Percentiles rank a stretch among this genome's conserved stretches.
phyloP scores from a whole-genome alignment of 2,113 vertebrate species.

The Petaurus breviceps region DNA sequence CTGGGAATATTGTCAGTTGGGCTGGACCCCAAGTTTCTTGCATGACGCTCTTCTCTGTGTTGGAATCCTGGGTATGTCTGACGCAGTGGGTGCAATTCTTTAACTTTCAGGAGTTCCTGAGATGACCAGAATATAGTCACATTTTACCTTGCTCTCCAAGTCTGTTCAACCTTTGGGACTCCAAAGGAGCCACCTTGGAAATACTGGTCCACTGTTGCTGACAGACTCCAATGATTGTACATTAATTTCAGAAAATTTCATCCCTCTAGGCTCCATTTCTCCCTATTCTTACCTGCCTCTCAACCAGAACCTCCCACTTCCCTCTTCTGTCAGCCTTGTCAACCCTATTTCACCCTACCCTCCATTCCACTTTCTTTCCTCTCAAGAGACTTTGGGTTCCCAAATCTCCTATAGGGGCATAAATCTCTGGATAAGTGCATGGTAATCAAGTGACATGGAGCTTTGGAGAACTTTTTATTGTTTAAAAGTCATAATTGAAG shows the following conservation, averaged over 20 bases:
- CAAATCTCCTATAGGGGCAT: not conserved
- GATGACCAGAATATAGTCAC: not conserved
- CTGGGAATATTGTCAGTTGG: not conserved
- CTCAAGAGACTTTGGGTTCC: not conserved
- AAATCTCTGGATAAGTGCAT: not conserved
- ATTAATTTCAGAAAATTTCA: not conserved
- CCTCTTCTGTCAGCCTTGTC: not conserved
- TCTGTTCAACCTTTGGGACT: not conserved
- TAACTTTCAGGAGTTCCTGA: not conserved
- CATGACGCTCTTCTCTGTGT: not conserved
- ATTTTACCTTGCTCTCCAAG: not conserved
- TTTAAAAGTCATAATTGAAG: constrained; percentile 87
- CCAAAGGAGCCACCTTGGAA: not conserved
- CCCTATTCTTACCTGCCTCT: not conserved
- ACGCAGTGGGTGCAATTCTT: not conserved
- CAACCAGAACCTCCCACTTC: not conserved
- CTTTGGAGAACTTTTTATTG: constrained; percentile 78
- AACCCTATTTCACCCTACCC: not conserved
- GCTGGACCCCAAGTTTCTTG: not conserved
- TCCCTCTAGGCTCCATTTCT: not conserved
- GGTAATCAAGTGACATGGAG: not conserved
- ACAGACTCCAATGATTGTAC: not conserved
- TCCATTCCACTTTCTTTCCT: not conserved
- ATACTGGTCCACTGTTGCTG: not conserved
- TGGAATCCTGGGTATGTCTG: not conserved